A percentile compares a stretch with the other conserved stretches of the same genome.
Evolutionary conservation across 2,113 vertebrate species (phyloP).

Genomic region (Gymnorhina tibicen): DNA sequence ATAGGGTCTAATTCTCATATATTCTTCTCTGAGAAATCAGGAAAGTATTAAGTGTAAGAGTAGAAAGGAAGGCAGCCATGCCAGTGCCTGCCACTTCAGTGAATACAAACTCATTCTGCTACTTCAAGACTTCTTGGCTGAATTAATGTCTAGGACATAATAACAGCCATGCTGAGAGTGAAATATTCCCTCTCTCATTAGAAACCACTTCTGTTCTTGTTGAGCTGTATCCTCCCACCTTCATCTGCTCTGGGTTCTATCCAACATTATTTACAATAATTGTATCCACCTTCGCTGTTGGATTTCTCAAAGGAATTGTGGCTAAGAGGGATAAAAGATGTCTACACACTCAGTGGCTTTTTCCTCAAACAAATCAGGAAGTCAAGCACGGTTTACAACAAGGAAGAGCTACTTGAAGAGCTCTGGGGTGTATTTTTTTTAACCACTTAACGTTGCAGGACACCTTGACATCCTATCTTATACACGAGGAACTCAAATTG

Average conservation of each 20-base stretch:
- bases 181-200: conserved; percentile 54
- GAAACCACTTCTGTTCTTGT: conserved; percentile 59
- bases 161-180: conserved; percentile 49
- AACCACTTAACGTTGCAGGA: conserved; percentile 9
- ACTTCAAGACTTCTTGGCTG: conserved; percentile 3
- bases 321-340: conserved; percentile 36
- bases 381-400: conserved; percentile 20
- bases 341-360: conserved; percentile 43
- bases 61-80: neutral
- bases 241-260: conserved; percentile 28
- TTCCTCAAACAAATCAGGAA: conserved; percentile 56
- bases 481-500: neutral
- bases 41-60: neutral
- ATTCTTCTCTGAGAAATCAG: neutral
- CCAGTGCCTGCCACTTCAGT: neutral
- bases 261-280: conserved; percentile 55
- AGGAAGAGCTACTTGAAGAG: conserved; percentile 41
- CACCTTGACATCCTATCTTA: neutral
- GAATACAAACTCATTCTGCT: neutral
- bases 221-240: conserved; percentile 53
- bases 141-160: conserved; percentile 50
- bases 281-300: conserved; percentile 45
- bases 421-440: conserved; percentile 12
- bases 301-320: conserved; percentile 48
- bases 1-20: neutral